These are phyloP conservation scores for Channa argus DNA, from an alignment of 2,113 vertebrate species.

Conservation along the genomic window DNA sequence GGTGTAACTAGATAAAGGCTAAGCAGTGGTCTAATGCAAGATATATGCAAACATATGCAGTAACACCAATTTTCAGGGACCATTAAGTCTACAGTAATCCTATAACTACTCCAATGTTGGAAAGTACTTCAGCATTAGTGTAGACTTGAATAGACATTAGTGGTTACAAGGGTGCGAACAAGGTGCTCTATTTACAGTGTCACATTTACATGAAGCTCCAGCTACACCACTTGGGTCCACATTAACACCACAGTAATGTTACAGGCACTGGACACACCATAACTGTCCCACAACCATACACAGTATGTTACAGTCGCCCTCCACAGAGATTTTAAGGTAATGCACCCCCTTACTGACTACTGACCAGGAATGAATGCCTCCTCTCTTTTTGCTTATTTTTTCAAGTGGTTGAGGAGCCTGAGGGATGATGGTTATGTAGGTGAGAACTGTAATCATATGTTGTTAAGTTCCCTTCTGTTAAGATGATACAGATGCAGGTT, in stretches of 20 bases:
- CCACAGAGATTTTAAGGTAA: constrained; percentile 55
- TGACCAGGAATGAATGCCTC: background rate
- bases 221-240: background rate
- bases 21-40: background rate
- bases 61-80: background rate
- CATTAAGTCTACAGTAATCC: background rate
- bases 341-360: constrained; percentile 27
- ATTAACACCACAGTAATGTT: background rate
- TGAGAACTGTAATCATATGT: background rate
- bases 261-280: background rate
- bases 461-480: background rate
- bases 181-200: background rate
- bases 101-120: background rate
- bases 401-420: background rate
- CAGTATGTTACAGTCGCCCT: constrained; percentile 57
- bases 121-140: background rate
- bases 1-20: background rate
- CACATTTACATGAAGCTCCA: background rate
- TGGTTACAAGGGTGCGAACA: background rate
- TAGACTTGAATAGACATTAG: background rate
- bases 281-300: background rate
- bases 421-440: background rate
- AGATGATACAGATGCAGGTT: background rate
- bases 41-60: background rate
- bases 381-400: background rate